Base-by-base conservation (phyloP, 1,140 invertebrate species). In the Neodiprion pinetum region DNA sequence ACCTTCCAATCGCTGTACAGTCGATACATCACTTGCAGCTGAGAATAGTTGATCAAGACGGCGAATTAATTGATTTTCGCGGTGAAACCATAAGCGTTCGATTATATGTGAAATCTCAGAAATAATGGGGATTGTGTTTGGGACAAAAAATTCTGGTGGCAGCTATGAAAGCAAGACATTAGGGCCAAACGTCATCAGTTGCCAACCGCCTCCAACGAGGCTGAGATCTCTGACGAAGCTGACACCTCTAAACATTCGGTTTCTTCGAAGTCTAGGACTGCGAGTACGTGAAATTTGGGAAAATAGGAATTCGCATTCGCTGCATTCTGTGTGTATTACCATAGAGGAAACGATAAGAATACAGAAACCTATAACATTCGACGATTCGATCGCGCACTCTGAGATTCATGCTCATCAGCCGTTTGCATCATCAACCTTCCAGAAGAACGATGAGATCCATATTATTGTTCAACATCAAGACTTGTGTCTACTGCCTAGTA, bases 391-490 rank as follows among this genome's bases (percentile, higher is more conserved):
- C 17, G 17, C 17, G 17, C 17, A 21, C 17, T 21, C 17, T 21
- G 17, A 21, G 17, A 21, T 21, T 21, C 17, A 21, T 21, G 17
- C 17, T 21, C 17, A 71, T 47, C 69, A 80, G 77, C 83, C 83
- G 17, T 86, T 85, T 74, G 74, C 78, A 48, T 77, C 80, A 67
- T 80, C 80, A 77, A 81, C 82, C 10, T 84, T 80, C 74, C 76
- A 82, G 9, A 80, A 83, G 65, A 85, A 79, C 70, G 83, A 86
- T 78, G 85, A 87, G 76, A 84, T 88, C 70, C 72, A 82, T n/a
- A 89, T 88, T 48, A 11, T 75, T 8, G 79, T 86, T 71, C 77
- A 85, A 78, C 82, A 88, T 76, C 83, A 87, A 79, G 81, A 87
- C 78, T 68, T 84, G n/a, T 82, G 82, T 68, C 73, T 85, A n/a